Base-by-base conservation (phyloP, 1,140 invertebrate species). In the Brachionus sp. region DNA sequence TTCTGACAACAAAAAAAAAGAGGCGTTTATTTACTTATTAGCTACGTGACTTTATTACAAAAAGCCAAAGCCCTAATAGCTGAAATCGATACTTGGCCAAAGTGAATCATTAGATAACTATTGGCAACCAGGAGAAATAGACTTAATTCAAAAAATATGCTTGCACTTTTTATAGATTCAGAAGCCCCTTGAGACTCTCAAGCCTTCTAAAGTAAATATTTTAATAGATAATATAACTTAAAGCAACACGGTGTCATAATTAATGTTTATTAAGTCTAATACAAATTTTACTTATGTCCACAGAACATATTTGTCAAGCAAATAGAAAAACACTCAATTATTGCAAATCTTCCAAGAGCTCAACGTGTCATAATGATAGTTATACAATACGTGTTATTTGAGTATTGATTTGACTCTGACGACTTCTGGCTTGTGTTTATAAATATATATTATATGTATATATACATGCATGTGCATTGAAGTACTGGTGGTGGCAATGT, bases 311-410 rank as follows among this genome's bases (percentile, higher is more conserved):
- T 33, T 33, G 64, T 33, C 64, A 37, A 66, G 68, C 37, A 73
- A 73, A 73, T 73, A 73, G 35, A 68, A 73, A 73, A 73, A 39
- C 68, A 73, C 68, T 73, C 19, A 73, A 73, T 73, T 73, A 73
- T 73, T 73, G 33, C 68, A 73, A 73, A 16, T 44, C 35, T 73
- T 39, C 19, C n/a, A 44, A 73, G 68, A 39, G 16, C 68, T 73
- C 37, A 73, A 73, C 33, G 68, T 73, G 68, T 73, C 37, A 73
- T 73, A 73, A 73, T 73, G 16, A 73, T 73, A 44, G 68, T 16
- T 73, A 39, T 39, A 42, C 25, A 66, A 66, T 33, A 66, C 64
- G 64, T 66, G 64, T 13, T 66, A 37, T 66, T 66, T 66, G 33
- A 66, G 33, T 33, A 66, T 66, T 66, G 13, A 66, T n/a, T 66